Evolutionary conservation across 1,140 invertebrate genomes (phyloP), one percentile per base, ranked within the genome.

Genomic region (Triops cancriformis): DNA sequence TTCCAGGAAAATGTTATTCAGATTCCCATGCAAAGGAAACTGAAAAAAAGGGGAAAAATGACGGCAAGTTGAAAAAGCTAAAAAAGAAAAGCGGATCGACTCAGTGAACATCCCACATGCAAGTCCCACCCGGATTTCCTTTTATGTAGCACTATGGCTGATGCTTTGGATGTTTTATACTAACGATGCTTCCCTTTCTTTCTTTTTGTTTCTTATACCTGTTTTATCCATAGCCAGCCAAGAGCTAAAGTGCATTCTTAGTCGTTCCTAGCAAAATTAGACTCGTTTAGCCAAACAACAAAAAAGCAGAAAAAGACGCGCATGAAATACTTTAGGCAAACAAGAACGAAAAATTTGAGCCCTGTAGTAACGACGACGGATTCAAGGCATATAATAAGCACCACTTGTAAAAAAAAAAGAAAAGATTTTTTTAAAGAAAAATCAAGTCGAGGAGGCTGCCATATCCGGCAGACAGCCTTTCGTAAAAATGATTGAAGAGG

Each of bases 171-270:
- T 64, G 14, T 23, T 64, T 64, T 64, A 64, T 64, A 64, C 51
- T 64, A 64, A 64, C 51, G 51, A 64, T 64, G 51, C 51, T 64
- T 64, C 51, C 14, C 18, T 64, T 64, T 64, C 23, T 64, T 18
- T 64, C 51, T 23, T 64, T 64, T 64, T 64, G 10, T 18, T 6
- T 64, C 18, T 6, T 14, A 64, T 64, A 64, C 51, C 51, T 64
- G 51, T 14, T n/a, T 14, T 23, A n/a, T 5, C 14, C 23, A 64
- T n/a, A 64, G 51, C 51, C 51, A 64, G 51, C 51, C n/a, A 64
- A 64, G 18, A 64, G 51, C n/a, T n/a, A 64, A 64, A 64, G 51
- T 64, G 51, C 51, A 64, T 64, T 64, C 51, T 64, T 64, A 64
- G 51, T 64, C 14, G 51, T 64, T 64, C 18, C 51, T 0, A 23